Evolutionary conservation across 1,140 invertebrate species (phyloP).

Genomic region (Aphaenogaster ashmeadi): DNA sequence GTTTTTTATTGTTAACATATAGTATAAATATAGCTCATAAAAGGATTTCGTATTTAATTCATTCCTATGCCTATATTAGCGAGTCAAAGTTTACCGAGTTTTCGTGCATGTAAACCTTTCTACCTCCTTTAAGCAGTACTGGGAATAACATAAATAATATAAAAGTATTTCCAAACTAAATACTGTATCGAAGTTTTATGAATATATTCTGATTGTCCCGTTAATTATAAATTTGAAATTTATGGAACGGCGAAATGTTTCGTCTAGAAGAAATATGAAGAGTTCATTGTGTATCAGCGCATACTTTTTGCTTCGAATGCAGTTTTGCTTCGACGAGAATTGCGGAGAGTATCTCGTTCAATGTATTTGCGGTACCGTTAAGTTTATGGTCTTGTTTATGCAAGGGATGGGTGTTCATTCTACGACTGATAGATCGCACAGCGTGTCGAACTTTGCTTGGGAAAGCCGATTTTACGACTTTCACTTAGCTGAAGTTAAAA

Average conservation of each 20-base stretch:
- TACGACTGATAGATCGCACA: conserved; percentile 10
- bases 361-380: conserved; percentile 23
- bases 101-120: no score
- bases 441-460: conserved; percentile 31
- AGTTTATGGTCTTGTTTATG: conserved; percentile 49
- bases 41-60: no score
- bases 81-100: no score
- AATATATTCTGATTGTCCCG: neutral
- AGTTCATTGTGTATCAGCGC: neutral
- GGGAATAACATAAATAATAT: neutral
- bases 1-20: no score
- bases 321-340: neutral
- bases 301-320: neutral
- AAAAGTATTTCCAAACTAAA: neutral
- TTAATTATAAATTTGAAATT: conserved; percentile 4
- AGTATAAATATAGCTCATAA: no score
- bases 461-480: conserved; percentile 38
- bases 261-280: neutral
- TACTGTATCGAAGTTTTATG: neutral
- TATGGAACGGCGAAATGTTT: neutral
- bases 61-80: no score
- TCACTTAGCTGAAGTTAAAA: conserved; percentile 45
- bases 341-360: neutral
- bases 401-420: neutral
- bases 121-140: neutral